Evolutionary conservation across 2,888 invertebrate genomes (phyloP).

Genomic region (Hypsopygia costalis): DNA sequence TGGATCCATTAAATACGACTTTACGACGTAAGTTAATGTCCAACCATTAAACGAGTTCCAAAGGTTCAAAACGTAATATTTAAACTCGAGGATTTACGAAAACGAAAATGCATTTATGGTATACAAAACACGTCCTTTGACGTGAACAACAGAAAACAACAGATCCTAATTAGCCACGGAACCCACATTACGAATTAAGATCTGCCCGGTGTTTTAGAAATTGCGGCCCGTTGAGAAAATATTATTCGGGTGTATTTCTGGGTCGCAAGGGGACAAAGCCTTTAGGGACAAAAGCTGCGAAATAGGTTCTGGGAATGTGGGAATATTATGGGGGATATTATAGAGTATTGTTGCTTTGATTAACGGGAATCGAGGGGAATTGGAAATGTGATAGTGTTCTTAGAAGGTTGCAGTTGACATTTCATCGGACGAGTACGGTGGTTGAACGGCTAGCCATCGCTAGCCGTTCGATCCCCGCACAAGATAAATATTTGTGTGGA

Average conservation of each 20-base stretch:
- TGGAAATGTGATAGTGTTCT: neutral
- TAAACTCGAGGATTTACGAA: neutral
- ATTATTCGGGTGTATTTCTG: neutral
- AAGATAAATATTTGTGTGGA: too few species aligned
- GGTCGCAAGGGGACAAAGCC: neutral
- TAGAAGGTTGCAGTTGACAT: too few species aligned
- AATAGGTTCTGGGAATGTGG: neutral
- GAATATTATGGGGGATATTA: neutral
- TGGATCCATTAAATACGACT: neutral
- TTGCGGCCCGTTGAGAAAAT: neutral
- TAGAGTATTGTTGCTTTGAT: neutral
- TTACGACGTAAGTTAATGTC: neutral
- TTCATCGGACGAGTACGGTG: too few species aligned
- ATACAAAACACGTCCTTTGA: neutral
- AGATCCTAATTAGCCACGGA: slow-evolving; percentile 1
- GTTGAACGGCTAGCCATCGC: too few species aligned
- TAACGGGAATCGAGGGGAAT: neutral
- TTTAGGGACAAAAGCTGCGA: neutral
- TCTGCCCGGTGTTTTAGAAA: neutral
- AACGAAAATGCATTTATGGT: neutral
- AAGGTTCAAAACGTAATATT: neutral
- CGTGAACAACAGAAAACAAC: neutral
- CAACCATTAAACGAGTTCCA: neutral
- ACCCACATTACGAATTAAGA: slow-evolving; percentile 1
- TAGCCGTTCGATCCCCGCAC: too few species aligned